Evolutionary conservation across 2,888 invertebrate genomes (phyloP), one percentile per base, ranked within the genome.

Genomic region (Nomada fucata): DNA sequence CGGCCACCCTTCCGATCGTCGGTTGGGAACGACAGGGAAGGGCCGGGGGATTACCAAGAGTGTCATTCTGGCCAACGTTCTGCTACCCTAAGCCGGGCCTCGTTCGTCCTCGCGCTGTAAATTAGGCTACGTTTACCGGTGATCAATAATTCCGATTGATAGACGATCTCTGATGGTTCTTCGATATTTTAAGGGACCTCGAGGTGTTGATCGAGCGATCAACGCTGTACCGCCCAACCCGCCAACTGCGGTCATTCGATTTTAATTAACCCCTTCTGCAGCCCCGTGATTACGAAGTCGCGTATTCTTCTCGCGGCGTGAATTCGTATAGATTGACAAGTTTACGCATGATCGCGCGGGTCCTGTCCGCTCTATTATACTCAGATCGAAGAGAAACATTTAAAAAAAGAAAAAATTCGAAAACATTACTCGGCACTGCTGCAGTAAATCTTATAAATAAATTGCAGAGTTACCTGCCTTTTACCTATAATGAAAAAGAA

Each of bases 71-170:
- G 86, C 88, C 86, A 83, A 82, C 86, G 86, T 76, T 80, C 73
- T 23, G 76, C 81, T 52, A 57, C 83, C 83, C 83, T 80, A 79
- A 82, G 82, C 82, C 76, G 15, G 60, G 60, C 63, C 72, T 79
- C 53, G 77, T 73, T 83, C 83, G 75, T 73, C 70, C 83, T 78
- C 75, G 79, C 72, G 65, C 64, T 77, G 76, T 71, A 80, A 80
- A 87, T 91, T 91, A 89, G 88, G 86, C 86, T 83, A 84, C 88
- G 82, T 89, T 90, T 63, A 89, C 89, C 90, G 89, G 86, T 90
- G 89, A 91, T 91, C 90, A 88, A 89, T 89, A 89, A 90, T 90
- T 90, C 89, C 83, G 85, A 90, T 90, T 90, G 89, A 91, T 90
- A 85, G 89, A 89, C 86, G 85, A 85, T 75, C 71, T 71, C 61